phyloP scores from a whole-genome alignment of 2,113 vertebrate species.

The Axis porcinus region DNA sequence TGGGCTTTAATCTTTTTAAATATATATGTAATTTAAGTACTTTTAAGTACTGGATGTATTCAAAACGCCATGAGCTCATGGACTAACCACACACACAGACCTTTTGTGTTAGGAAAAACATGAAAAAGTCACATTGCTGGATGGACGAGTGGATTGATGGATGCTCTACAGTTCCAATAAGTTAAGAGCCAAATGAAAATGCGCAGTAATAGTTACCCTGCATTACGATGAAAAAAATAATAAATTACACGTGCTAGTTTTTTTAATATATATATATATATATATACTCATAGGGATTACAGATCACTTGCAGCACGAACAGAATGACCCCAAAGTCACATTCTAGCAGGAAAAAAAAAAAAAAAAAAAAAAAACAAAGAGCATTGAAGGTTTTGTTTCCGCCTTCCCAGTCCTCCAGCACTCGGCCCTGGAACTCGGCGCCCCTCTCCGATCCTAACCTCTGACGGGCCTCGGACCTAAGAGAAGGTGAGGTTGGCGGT shows the following conservation, averaged over 20 bases:
- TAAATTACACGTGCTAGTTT: conserved; percentile 89
- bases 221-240: conserved; percentile 88
- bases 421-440: conserved; percentile 78
- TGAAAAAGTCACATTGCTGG: conserved; percentile 86
- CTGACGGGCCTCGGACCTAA: conserved; percentile 83
- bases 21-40: conserved; percentile 72
- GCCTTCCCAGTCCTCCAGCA: conserved; percentile 81
- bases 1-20: conserved; percentile 61
- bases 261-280: conserved; percentile 77
- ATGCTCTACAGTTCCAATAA: conserved; percentile 86
- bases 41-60: conserved; percentile 80
- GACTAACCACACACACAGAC: conserved; percentile 83
- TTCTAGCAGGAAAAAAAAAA: conserved; percentile 85
- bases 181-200: conserved; percentile 88
- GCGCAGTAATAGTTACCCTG: conserved; percentile 87
- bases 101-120: conserved; percentile 85
- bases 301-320: conserved; percentile 88
- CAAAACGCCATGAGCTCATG: conserved; percentile 82
- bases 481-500: conserved; percentile 99
- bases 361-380: conserved; percentile 71
- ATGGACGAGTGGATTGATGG: conserved; percentile 56
- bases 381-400: conserved; percentile 81
- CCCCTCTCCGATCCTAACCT: conserved; percentile 71
- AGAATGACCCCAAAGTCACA: conserved; percentile 90
- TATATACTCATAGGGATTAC: conserved; percentile 84